phyloP scores from a whole-genome alignment of 2,113 vertebrate genomes.

The Mobula hypostoma region DNA sequence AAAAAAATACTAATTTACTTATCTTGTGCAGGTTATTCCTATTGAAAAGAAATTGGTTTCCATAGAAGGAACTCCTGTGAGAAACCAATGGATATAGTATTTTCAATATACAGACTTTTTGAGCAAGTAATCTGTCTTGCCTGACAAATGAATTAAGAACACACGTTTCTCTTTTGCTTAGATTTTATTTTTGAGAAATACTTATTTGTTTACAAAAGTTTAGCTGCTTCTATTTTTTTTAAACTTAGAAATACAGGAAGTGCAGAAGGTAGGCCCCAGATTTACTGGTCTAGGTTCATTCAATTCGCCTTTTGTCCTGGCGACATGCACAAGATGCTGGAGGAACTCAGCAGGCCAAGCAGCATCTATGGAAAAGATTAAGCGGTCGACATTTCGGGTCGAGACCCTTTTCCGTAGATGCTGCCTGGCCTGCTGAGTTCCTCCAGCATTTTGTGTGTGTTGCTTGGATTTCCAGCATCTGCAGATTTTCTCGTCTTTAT shows the following conservation, averaged over 20 bases:
- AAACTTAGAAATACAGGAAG: conserved; percentile 44
- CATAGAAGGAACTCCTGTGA: neutral
- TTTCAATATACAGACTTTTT: neutral
- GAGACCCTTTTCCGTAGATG: no score
- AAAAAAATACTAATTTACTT: neutral
- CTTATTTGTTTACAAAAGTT: neutral
- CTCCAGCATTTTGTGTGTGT: no score
- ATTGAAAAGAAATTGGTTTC: neutral
- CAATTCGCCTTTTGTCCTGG: neutral
- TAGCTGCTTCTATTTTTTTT: conserved; percentile 40
- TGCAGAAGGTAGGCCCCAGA: conserved; percentile 23
- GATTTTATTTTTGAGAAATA: neutral
- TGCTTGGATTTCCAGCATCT: no score
- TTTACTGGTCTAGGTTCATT: neutral
- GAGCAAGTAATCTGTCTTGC: neutral
- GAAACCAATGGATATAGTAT: neutral
- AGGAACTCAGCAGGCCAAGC: no score
- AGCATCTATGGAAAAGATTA: no score
- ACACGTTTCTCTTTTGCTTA: neutral
- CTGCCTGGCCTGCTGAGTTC: no score
- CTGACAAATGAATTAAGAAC: neutral
- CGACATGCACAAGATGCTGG: no score
- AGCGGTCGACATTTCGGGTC: no score
- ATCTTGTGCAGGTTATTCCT: neutral
- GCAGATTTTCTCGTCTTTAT: neutral